phyloP scores from a whole-genome alignment of 2,888 invertebrate species.

The Acanthosepion pharaonis region DNA sequence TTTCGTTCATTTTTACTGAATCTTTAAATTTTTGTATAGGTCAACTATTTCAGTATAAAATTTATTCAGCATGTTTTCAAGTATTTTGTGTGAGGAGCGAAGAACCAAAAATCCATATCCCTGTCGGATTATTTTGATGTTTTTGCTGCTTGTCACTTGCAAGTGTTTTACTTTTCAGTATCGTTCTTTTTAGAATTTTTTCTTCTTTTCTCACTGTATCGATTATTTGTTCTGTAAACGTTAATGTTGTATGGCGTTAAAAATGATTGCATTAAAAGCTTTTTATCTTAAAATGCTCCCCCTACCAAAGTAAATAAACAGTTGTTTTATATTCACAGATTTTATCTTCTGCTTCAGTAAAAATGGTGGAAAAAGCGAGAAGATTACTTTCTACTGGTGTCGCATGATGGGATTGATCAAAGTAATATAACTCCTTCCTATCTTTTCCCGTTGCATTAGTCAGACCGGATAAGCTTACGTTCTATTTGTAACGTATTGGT shows the following conservation, averaged over 20 bases:
- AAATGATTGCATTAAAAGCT: slow-evolving; percentile 33
- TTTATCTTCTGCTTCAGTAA: background rate
- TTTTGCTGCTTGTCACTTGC: background rate
- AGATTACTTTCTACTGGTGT: background rate
- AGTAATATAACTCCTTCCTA: background rate
- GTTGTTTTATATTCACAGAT: background rate
- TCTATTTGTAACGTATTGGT: background rate
- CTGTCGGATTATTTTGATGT: background rate
- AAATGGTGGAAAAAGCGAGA: background rate
- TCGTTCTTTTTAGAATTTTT: background rate
- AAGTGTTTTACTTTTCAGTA: background rate
- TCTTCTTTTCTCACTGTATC: background rate
- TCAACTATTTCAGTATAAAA: background rate
- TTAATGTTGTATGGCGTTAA: background rate
- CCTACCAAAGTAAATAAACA: background rate
- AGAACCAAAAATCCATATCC: background rate
- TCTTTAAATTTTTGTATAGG: background rate
- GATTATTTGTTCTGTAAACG: background rate
- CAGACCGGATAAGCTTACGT: background rate
- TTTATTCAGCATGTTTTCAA: background rate
- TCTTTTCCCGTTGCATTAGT: background rate
- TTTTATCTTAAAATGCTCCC: background rate
- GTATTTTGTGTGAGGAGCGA: background rate
- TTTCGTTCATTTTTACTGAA: background rate
- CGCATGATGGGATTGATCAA: slow-evolving; percentile 9